Conservation (phyloP, 2,888 invertebrate genomes). For the Volucella zonaria region DNA sequence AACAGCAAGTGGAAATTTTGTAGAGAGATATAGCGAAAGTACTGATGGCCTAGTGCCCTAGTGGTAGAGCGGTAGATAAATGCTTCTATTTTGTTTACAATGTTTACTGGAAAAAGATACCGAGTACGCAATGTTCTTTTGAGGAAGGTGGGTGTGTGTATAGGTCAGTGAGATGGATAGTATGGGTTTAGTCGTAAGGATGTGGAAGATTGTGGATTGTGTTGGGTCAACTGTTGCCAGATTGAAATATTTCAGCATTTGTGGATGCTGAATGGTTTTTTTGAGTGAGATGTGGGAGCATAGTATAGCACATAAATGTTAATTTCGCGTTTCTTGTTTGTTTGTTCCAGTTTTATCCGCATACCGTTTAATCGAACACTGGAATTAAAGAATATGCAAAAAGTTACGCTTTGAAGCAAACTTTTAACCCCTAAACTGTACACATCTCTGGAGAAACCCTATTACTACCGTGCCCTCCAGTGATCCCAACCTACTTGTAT, state of each 20-base stretch:
- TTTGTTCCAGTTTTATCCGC: no score
- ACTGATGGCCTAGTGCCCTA: conserved; percentile 68
- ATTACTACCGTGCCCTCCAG: no score
- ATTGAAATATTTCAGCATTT: neutral
- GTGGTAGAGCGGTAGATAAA: conserved; percentile 26
- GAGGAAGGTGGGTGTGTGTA: conserved; percentile 23
- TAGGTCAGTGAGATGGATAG: conserved; percentile 43
- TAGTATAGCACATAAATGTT: no score
- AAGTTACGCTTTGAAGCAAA: no score
- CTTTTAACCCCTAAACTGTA: no score
- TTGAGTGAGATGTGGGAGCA: no score
- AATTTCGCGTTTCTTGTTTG: no score
- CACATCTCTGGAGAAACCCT: no score
- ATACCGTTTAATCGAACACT: no score
- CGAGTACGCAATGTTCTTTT: neutral
- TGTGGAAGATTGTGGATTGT: conserved; percentile 33
- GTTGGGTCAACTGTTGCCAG: conserved; percentile 42
- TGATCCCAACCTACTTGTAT: no score
- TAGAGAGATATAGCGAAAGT: conserved; percentile 50
- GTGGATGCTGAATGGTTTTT: no score
- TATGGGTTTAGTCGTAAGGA: conserved; percentile 10
- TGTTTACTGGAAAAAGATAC: conserved; percentile 25
- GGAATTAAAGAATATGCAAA: no score
- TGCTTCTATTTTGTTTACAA: conserved; percentile 66
- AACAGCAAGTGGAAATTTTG: conserved; percentile 11